phyloP scores from a whole-genome alignment of 2,797 vertebrate species.

The Sebastes taczanowskii region DNA sequence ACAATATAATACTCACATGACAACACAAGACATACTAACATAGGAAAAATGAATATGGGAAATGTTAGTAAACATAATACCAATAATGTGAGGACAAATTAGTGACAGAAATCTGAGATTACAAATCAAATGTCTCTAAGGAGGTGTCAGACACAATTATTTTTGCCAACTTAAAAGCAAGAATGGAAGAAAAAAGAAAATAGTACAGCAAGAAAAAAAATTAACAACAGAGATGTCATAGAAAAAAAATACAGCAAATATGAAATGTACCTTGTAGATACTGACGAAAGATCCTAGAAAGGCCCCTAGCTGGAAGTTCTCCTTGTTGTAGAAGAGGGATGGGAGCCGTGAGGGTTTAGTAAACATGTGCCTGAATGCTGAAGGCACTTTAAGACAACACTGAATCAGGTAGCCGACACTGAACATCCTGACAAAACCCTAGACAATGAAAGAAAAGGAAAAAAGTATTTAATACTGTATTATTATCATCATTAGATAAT shows the following conservation, averaged over 20 bases:
- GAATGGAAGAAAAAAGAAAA: neutral
- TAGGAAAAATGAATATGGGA: neutral
- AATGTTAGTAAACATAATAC: neutral
- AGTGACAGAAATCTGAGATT: neutral
- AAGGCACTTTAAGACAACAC: constrained; percentile 96
- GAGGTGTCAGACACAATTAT: neutral
- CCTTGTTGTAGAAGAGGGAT: constrained; percentile 97
- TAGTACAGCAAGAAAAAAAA: neutral
- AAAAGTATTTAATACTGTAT: neutral
- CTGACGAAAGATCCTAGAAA: constrained; percentile 98
- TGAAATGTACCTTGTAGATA: constrained; percentile 93
- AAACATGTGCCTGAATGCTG: constrained; percentile 92
- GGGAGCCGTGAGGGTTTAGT: constrained; percentile 92
- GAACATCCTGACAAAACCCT: constrained; percentile 99
- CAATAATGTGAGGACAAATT: neutral
- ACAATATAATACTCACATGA: neutral
- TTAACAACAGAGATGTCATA: neutral
- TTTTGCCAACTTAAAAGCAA: neutral
- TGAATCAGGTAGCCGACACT: constrained; percentile 98
- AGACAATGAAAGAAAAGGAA: neutral
- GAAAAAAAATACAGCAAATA: neutral
- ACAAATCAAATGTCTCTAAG: neutral
- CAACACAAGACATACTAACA: neutral
- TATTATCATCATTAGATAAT: neutral
- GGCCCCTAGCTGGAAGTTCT: constrained; percentile 96